phyloP scores from a whole-genome alignment of 2,888 invertebrate genomes.

The Andrena fulva region DNA sequence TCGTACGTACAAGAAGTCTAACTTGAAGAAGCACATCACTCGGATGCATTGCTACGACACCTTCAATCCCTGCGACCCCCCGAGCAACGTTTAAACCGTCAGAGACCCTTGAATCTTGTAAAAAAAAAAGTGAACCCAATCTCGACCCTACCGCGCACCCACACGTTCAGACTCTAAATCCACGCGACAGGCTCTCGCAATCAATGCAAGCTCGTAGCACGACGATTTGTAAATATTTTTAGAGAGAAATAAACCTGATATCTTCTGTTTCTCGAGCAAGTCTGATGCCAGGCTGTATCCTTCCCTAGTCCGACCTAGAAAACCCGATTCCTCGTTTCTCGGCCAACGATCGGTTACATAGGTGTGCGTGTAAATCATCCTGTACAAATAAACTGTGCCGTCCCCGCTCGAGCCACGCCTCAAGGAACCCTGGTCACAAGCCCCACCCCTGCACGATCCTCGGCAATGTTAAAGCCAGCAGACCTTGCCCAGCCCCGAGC shows the following conservation, averaged over 20 bases:
- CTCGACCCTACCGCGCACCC: too few relatives aligned
- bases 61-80: background rate
- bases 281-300: too few relatives aligned
- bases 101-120: background rate
- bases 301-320: too few relatives aligned
- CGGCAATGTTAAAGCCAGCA: background rate
- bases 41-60: slow-evolving; percentile 13
- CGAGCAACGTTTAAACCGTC: background rate
- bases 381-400: background rate
- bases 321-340: background rate
- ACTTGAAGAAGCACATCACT: slow-evolving; percentile 29
- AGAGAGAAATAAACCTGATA: background rate
- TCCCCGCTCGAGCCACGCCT: background rate
- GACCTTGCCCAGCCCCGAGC: background rate
- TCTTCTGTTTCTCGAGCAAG: background rate
- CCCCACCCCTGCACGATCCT: slow-evolving; percentile 1
- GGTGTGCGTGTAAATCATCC: background rate
- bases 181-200: too few relatives aligned
- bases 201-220: too few relatives aligned
- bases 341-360: background rate
- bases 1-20: slow-evolving; percentile 40
- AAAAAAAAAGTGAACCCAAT: too few relatives aligned
- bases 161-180: too few relatives aligned
- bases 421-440: background rate
- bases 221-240: background rate